Evolutionary conservation across 2,797 vertebrate species (phyloP), one percentile per base, ranked within the genome.

Genomic region (Sebastes minor): DNA sequence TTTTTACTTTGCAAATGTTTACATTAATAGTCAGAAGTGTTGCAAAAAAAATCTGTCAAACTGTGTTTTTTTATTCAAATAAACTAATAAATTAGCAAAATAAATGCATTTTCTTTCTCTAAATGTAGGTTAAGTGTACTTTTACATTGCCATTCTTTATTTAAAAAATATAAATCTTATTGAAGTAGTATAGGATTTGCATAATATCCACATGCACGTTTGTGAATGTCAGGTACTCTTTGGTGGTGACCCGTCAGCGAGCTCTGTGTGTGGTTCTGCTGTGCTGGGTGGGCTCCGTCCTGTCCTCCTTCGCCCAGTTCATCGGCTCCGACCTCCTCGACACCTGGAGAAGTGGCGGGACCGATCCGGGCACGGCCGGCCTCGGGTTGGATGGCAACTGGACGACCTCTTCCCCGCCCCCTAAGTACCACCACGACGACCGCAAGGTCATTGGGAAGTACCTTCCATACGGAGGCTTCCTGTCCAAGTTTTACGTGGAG

Each of bases 251-350:
- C 27, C 91, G 88, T 52, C 85, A 78, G 2, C 90, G 95, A 49
- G 85, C 93, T 56, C 78, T 95, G n/a, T 88, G 90, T 56, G 80
- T 78, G 28, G 91, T 96, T 30, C 88, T 95, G 62, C 74, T 96
- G 57, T 95, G 94, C 93, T 96, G 96, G 95, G 62, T 96, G 77
- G 89, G 77, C 42, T 96, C 96, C 0, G 92, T 96, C 27, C 86
- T 97, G 23, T 90, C 93, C 3, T 95, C 96, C 69, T 96, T 97
- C 14, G 92, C 94, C 20, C 95, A 96, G 87, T 96, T 97, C 91
- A 95, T 97, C 49, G 86, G 93, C 77, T 92, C 93, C 33, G 92
- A 95, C 13, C 60, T 91, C 65, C 81, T 94, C 12, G 73, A 86
- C 79, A 86, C 76, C 59, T 92, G 93, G 89, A 87, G 32, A 11